Percentiles rank a stretch among this genome's conserved stretches.
phyloP scores from a whole-genome alignment of 1,140 invertebrate genomes.

The Stegodyphus dumicola region DNA sequence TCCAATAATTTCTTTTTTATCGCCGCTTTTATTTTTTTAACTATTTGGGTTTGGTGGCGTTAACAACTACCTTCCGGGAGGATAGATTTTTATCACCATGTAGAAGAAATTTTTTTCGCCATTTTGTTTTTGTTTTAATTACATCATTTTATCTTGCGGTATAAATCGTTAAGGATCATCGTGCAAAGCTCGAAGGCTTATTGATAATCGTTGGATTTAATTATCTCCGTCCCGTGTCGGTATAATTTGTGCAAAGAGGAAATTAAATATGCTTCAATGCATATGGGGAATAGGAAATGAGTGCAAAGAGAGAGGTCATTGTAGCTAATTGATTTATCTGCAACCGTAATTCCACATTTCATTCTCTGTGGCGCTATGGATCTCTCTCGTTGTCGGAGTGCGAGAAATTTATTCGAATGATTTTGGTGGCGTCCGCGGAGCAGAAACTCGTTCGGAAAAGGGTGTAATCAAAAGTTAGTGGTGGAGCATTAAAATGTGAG shows the following conservation, averaged over 20 bases:
- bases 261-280: no score
- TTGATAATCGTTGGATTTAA: constrained; percentile 54
- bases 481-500: no score
- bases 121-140: constrained; percentile 21
- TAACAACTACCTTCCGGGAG: constrained; percentile 24
- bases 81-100: constrained; percentile 25
- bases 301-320: no score
- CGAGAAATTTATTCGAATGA: no score
- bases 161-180: constrained; percentile 43
- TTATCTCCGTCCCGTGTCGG: background rate
- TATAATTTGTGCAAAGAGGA: background rate
- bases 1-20: constrained; percentile 10
- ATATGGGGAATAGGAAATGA: no score
- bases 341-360: no score
- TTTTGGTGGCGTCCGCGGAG: no score
- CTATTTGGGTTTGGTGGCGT: background rate
- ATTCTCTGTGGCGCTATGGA: no score
- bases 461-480: no score
- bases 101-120: constrained; percentile 35
- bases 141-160: constrained; percentile 29
- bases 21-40: constrained; percentile 6
- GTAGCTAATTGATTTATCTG: no score
- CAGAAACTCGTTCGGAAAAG: no score
- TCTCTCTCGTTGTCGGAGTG: no score
- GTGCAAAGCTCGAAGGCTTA: constrained; percentile 31